Percentiles rank a stretch among this genome's conserved stretches.
phyloP scores from a whole-genome alignment of 1,140 invertebrate genomes.

The Atopsyche davidsoni region DNA sequence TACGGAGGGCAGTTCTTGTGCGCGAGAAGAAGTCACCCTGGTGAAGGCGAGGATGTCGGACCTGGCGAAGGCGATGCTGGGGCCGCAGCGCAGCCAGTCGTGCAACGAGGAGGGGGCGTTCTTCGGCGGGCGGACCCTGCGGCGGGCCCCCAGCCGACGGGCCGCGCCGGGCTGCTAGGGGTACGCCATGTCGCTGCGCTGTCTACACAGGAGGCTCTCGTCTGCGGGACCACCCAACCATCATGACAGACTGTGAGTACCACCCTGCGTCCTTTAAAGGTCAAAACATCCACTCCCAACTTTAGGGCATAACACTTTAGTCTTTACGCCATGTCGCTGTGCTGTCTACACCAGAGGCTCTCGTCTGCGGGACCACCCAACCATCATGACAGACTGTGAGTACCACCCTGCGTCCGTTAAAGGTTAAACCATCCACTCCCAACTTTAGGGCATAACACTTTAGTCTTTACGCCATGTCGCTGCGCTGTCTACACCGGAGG shows the following conservation, averaged over 20 bases:
- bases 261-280: background rate
- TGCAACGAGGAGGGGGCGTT: slow-evolving; percentile 50
- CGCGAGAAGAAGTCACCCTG: background rate
- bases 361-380: slow-evolving; percentile 37
- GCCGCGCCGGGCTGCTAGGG: slow-evolving; percentile 47
- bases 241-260: slow-evolving; percentile 28
- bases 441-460: too few species aligned
- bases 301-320: too few species aligned
- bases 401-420: background rate
- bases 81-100: slow-evolving; percentile 45
- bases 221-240: slow-evolving; percentile 34
- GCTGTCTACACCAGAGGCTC: slow-evolving; percentile 48
- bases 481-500: slow-evolving; percentile 49
- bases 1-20: background rate
- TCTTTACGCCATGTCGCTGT: slow-evolving; percentile 53
- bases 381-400: slow-evolving; percentile 28
- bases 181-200: slow-evolving; percentile 53
- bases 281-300: too few species aligned
- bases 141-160: slow-evolving; percentile 44
- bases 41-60: slow-evolving; percentile 25
- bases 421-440: too few species aligned
- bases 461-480: slow-evolving; percentile 53
- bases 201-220: slow-evolving; percentile 47
- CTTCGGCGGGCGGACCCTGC: slow-evolving; percentile 45
- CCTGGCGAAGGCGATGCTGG: slow-evolving; percentile 28